These are phyloP conservation scores for Oreochromis tanganicae DNA, from an alignment of 2,113 vertebrate species.

Conservation along the genomic window DNA sequence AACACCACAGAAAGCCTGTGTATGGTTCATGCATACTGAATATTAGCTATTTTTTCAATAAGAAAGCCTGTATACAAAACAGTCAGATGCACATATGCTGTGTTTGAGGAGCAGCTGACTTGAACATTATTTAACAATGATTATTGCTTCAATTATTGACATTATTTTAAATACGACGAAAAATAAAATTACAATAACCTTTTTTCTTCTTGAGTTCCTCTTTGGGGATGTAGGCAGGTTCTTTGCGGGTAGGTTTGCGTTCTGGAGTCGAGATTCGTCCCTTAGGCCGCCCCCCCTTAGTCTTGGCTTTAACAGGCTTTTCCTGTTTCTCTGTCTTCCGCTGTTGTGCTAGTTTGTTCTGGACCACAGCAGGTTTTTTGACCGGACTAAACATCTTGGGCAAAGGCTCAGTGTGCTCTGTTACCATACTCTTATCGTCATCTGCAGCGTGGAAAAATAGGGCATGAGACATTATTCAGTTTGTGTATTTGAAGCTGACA, in stretches of 20 bases:
- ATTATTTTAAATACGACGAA: background rate
- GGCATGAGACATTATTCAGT: background rate
- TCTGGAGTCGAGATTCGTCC: slow-evolving; percentile 94
- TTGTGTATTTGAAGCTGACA: background rate
- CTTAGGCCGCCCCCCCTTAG: slow-evolving; percentile 79
- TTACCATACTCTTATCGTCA: slow-evolving; percentile 94
- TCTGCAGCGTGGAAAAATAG: slow-evolving; percentile 68
- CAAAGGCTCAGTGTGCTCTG: slow-evolving; percentile 89
- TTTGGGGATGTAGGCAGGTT: slow-evolving; percentile 86
- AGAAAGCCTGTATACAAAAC: background rate
- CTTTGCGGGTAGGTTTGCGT: slow-evolving; percentile 90
- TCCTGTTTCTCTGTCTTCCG: slow-evolving; percentile 67
- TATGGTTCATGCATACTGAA: background rate
- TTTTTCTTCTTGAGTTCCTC: slow-evolving; percentile 99
- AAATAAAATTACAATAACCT: slow-evolving; percentile 70
- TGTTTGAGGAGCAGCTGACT: background rate
- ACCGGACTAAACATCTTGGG: slow-evolving; percentile 81
- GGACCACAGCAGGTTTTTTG: slow-evolving; percentile 20
- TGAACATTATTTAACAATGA: background rate
- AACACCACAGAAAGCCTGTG: background rate
- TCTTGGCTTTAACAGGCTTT: slow-evolving; percentile 87
- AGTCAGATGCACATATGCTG: background rate
- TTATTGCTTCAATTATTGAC: background rate
- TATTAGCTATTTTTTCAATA: background rate
- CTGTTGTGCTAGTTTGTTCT: slow-evolving; percentile 61